Percentiles rank a stretch among this genome's conserved stretches.
phyloP scores from a whole-genome alignment of 2,113 vertebrate species.

The Clarias gariepinus region DNA sequence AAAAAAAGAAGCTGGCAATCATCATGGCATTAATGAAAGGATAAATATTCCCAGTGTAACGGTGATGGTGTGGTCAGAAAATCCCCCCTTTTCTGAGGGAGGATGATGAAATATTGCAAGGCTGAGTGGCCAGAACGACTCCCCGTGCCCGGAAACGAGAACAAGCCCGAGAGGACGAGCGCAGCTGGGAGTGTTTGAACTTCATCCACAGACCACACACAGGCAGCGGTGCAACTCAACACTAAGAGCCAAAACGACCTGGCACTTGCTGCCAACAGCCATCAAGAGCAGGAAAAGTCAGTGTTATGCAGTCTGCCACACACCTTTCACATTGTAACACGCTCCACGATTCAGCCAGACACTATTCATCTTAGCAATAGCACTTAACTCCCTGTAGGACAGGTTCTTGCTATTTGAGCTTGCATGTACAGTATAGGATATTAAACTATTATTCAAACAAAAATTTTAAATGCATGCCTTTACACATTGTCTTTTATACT shows the following conservation, averaged over 20 bases:
- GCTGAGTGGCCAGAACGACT: slow-evolving; percentile 30
- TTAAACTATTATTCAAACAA: background rate
- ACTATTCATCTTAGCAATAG: background rate
- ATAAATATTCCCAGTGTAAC: slow-evolving; percentile 15
- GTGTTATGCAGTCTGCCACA: slow-evolving; percentile 36
- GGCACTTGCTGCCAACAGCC: slow-evolving; percentile 36
- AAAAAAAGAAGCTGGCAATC: background rate
- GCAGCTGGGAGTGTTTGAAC: slow-evolving; percentile 40
- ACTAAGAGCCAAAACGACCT: slow-evolving; percentile 45
- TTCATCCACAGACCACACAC: slow-evolving; percentile 51
- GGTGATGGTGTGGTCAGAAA: slow-evolving; percentile 29
- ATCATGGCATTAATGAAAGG: slow-evolving; percentile 17
- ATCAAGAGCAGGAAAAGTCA: slow-evolving; percentile 48
- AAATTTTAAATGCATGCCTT: background rate
- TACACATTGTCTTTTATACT: too few relatives aligned
- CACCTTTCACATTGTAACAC: slow-evolving; percentile 12
- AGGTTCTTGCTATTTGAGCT: background rate
- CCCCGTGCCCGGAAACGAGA: slow-evolving; percentile 26
- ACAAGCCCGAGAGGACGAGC: slow-evolving; percentile 14
- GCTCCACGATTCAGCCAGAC: slow-evolving; percentile 2
- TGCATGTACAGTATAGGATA: background rate
- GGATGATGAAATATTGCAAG: slow-evolving; percentile 38
- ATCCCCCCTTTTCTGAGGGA: slow-evolving; percentile 24
- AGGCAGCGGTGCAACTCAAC: slow-evolving; percentile 47
- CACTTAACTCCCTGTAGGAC: background rate